Percentiles rank a stretch among this genome's conserved stretches.
phyloP scores from a whole-genome alignment of 2,797 vertebrate genomes.

The Anableps anableps region DNA sequence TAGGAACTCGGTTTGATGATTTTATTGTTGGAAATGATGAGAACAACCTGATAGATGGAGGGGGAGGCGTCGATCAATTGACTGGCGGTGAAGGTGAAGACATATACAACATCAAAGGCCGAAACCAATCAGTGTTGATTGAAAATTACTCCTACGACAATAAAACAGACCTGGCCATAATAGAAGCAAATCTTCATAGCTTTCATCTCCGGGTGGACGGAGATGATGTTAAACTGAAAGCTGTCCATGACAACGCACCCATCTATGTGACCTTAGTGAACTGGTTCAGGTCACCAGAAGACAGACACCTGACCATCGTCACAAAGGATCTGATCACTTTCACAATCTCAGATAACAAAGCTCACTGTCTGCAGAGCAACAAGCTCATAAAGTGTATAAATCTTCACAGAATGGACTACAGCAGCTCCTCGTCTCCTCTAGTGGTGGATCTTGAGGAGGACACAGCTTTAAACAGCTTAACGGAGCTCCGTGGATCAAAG shows the following conservation, averaged over 20 bases:
- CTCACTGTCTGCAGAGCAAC: constrained; percentile 36
- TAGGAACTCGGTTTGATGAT: constrained; percentile 46
- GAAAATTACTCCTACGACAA: constrained; percentile 56
- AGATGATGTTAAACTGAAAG: constrained; percentile 3
- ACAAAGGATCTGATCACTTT: constrained; percentile 60
- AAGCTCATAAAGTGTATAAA: constrained; percentile 35
- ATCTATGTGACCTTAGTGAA: constrained; percentile 19
- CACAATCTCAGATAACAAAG: constrained; percentile 34
- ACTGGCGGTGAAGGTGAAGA: constrained; percentile 63
- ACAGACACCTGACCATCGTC: constrained; percentile 45
- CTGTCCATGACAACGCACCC: rapidly evolving
- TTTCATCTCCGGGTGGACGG: constrained; percentile 20
- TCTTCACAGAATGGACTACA: too few relatives aligned
- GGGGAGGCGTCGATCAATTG: constrained; percentile 55
- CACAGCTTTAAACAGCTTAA: too few relatives aligned
- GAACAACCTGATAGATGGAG: constrained; percentile 63
- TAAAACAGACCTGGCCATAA: constrained; percentile 50
- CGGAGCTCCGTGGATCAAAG: constrained; percentile 42
- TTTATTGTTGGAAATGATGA: constrained; percentile 49
- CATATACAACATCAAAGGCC: constrained; percentile 55
- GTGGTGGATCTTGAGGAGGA: too few relatives aligned
- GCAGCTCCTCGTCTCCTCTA: too few relatives aligned
- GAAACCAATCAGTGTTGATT: constrained; percentile 15
- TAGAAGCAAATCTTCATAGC: constrained; percentile 50
- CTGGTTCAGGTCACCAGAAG: constrained; percentile 57